A percentile compares a stretch with the other conserved stretches of the same genome.
Conservation (phyloP, 2,888 invertebrate species). For the Ephialtes manifestator region DNA sequence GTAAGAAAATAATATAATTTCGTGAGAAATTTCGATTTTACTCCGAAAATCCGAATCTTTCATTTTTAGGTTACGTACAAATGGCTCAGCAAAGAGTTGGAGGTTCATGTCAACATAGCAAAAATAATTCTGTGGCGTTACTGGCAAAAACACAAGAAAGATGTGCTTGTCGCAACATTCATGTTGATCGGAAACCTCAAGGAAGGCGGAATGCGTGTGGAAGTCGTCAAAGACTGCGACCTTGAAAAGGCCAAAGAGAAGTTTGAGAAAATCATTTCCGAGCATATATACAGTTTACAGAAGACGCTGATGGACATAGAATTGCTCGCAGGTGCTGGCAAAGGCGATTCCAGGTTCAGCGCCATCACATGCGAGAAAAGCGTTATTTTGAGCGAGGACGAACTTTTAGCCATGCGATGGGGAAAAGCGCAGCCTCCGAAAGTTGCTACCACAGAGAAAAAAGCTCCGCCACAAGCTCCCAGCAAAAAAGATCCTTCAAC, state of each 20-base stretch:
- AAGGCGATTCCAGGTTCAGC: slow-evolving; percentile 79
- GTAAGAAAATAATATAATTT: slow-evolving; percentile 31
- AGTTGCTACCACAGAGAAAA: slow-evolving; percentile 39
- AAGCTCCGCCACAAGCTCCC: not conserved
- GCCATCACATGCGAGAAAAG: slow-evolving; percentile 78
- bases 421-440: slow-evolving; percentile 58
- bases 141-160: slow-evolving; percentile 76
- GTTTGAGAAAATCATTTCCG: slow-evolving; percentile 81
- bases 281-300: slow-evolving; percentile 86
- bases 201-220: slow-evolving; percentile 80
- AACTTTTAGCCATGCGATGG: slow-evolving; percentile 76
- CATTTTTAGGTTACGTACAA: slow-evolving; percentile 86
- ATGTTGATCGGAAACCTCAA: slow-evolving; percentile 82
- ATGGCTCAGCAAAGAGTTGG: slow-evolving; percentile 85
- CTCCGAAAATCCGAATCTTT: not conserved
- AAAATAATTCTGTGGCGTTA: slow-evolving; percentile 84
- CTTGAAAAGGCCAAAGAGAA: slow-evolving; percentile 79
- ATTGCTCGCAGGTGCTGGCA: slow-evolving; percentile 76
- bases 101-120: slow-evolving; percentile 85
- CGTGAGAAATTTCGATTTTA: not conserved
- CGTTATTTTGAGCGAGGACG: slow-evolving; percentile 73
- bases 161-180: slow-evolving; percentile 80
- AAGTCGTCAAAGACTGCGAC: slow-evolving; percentile 83
- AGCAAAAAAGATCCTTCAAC: slow-evolving; percentile 23
- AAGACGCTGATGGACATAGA: slow-evolving; percentile 80